Evolutionary conservation across 2,888 invertebrate species (phyloP).

Genomic region (Merodon equestris): DNA sequence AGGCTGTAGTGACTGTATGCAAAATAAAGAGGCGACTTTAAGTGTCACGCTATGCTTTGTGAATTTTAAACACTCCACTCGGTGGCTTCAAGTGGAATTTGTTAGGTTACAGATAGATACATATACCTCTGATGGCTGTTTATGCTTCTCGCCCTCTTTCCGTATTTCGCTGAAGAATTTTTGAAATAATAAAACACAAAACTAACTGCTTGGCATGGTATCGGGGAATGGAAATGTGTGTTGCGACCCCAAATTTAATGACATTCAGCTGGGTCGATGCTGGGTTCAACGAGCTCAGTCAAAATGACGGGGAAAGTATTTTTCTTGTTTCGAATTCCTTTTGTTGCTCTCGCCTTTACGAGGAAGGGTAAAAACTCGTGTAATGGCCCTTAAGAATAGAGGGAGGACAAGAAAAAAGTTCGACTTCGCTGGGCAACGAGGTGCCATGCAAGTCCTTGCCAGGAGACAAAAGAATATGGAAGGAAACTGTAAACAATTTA

Average conservation of each 20-base stretch:
- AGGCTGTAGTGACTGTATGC: conserved; percentile 16
- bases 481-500: no score
- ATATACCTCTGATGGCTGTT: not conserved
- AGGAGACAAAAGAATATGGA: no score
- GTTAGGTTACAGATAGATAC: conserved; percentile 11
- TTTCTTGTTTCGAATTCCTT: no score
- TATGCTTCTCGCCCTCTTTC: not conserved
- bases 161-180: conserved; percentile 28
- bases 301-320: no score
- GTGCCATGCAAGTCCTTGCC: no score
- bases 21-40: conserved; percentile 53
- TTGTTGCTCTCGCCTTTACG: no score
- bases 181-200: not conserved
- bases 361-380: no score
- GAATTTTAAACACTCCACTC: conserved; percentile 54
- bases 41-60: conserved; percentile 66
- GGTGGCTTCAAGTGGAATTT: conserved; percentile 45
- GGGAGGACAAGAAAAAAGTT: no score
- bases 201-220: no score
- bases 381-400: no score
- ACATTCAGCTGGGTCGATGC: conserved; percentile 1
- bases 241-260: conserved; percentile 45
- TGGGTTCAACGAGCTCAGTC: no score
- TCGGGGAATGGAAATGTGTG: conserved; percentile 26
- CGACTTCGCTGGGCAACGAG: no score